These are phyloP conservation scores for Nesidiocoris tenuis DNA, from an alignment of 2,888 invertebrate species.

Conservation along the genomic window DNA sequence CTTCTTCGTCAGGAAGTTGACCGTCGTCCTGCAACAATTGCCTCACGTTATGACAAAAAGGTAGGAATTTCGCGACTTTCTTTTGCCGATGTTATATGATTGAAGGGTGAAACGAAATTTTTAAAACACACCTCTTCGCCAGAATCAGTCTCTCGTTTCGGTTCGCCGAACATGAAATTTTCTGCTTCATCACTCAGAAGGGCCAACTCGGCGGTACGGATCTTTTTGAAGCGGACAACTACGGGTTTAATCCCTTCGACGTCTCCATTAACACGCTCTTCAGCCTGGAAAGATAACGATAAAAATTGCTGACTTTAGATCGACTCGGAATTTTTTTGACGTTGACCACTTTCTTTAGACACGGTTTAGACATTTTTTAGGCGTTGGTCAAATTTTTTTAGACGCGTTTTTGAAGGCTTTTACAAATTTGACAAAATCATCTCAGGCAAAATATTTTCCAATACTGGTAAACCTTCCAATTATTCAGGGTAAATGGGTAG, in stretches of 20 bases:
- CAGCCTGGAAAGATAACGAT: conserved; percentile 24
- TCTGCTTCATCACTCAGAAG: conserved; percentile 78
- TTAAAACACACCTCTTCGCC: conserved; percentile 30
- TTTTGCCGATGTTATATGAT: too few relatives aligned
- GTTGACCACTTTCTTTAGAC: too few relatives aligned
- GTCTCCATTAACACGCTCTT: conserved; percentile 41
- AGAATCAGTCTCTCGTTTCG: conserved; percentile 56
- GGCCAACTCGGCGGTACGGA: conserved; percentile 61
- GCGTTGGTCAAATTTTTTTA: too few relatives aligned
- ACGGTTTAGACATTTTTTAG: too few relatives aligned
- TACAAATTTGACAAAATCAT: too few relatives aligned
- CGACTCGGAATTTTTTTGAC: not conserved
- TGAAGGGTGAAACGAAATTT: too few relatives aligned
- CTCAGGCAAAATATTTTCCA: too few relatives aligned
- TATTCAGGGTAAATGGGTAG: too few relatives aligned
- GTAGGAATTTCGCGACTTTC: too few relatives aligned
- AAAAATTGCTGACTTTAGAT: conserved; percentile 4
- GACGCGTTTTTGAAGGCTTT: too few relatives aligned
- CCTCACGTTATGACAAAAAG: too few relatives aligned
- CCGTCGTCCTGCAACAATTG: not conserved
- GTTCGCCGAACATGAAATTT: conserved; percentile 75
- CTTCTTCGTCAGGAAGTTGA: not conserved
- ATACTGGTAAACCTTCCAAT: too few relatives aligned
- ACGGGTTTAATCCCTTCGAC: conserved; percentile 56
- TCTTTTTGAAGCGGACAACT: conserved; percentile 73